Evolutionary conservation across 2,888 invertebrate genomes (phyloP).

Genomic region (Vanessa cardui): DNA sequence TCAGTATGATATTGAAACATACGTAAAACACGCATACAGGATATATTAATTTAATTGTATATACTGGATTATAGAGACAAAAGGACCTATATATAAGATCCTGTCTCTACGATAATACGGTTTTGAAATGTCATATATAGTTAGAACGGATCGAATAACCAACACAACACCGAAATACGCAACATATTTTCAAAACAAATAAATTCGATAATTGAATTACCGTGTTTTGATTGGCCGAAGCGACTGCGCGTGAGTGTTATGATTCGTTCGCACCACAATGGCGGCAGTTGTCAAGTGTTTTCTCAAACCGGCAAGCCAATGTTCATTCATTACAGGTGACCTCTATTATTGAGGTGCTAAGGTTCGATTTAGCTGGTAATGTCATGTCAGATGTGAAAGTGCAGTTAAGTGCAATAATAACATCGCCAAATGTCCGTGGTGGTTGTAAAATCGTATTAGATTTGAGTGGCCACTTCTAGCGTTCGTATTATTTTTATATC

Average conservation of each 20-base stretch:
- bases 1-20: too few relatives aligned
- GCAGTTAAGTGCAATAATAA: constrained; percentile 73
- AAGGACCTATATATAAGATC: background rate
- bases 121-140: too few relatives aligned
- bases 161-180: constrained; percentile 14
- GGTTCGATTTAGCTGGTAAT: constrained; percentile 22
- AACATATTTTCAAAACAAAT: constrained; percentile 58
- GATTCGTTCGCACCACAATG: constrained; percentile 62
- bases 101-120: background rate
- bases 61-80: too few relatives aligned
- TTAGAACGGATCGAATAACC: background rate
- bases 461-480: constrained; percentile 28
- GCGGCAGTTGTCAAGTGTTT: constrained; percentile 76
- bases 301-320: constrained; percentile 52
- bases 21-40: too few relatives aligned
- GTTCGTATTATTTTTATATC: constrained; percentile 16
- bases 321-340: constrained; percentile 13
- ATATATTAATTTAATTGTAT: too few relatives aligned
- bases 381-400: constrained; percentile 57
- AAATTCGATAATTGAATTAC: constrained; percentile 69
- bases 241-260: constrained; percentile 67
- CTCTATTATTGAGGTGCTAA: constrained; percentile 28
- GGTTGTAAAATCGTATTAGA: constrained; percentile 56
- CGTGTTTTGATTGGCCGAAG: constrained; percentile 75
- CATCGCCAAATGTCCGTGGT: constrained; percentile 58